Evolutionary conservation across 1,140 invertebrate genomes (phyloP), one percentile per base, ranked within the genome.

Genomic region (Heliconius nattereri): DNA sequence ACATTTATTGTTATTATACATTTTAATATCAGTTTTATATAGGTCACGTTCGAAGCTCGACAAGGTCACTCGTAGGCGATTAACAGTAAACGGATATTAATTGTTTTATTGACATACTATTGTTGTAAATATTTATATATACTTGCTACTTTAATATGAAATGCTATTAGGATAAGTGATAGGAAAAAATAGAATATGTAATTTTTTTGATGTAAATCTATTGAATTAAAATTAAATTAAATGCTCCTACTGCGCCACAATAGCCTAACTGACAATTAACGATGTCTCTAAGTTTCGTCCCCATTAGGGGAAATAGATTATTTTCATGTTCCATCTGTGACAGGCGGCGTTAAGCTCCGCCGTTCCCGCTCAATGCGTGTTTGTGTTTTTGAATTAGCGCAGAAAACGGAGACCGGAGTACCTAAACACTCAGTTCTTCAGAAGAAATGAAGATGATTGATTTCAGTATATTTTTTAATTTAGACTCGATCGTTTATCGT

Each of bases 51-150:
- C 26, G 26, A 29, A 26, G 20, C 60, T 66, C 26, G 13, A 29
- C 26, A 66, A 66, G 60, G 60, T 66, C 60, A 66, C 29, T 66
- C 26, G 60, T 26, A 26, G 20, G 26, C 35, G 35, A 75, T 75
- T 75, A 75, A 57, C 9, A 37, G 37, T 60, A 75, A 75, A 37
- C 20, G 52, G n/a, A 35, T 75, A 75, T 75, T 75, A 75, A 75
- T 75, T 54, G 35, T 57, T 75, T 75, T 75, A 60, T 75, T 75
- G 73, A 75, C 73, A 75, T 54, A 75, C 60, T 66, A 66, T 66
- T 66, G 60, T 66, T 66, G 23, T 66, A 66, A 60, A 60, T 66
- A 66, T 66, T 66, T 66, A 66, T 66, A 66, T 66, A 66, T 26
- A 29, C 23, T 66, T n/a, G 11, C 23, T 26, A 1, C 60, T 29